Percentiles rank a stretch among this genome's conserved stretches.
These are phyloP conservation scores for Hippocampus guttulatus DNA, from an alignment of 2,113 vertebrate species.

Conservation along the genomic window DNA sequence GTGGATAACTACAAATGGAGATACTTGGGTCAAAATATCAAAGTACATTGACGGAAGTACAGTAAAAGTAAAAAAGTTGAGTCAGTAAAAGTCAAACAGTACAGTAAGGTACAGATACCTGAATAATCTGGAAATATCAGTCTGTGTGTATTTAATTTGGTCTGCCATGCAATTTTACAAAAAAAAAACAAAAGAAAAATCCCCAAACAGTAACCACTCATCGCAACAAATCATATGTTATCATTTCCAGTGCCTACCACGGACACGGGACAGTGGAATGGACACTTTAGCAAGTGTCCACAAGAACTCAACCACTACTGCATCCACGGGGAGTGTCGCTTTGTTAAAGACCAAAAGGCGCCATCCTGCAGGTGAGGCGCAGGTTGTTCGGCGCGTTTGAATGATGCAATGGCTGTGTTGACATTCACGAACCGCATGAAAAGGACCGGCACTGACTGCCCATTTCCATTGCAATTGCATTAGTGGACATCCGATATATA, in stretches of 20 bases:
- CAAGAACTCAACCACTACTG: conserved; percentile 74
- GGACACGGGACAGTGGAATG: conserved; percentile 51
- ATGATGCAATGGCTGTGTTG: background rate
- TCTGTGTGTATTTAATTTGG: too few species aligned
- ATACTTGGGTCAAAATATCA: too few species aligned
- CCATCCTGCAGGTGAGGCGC: conserved; percentile 74
- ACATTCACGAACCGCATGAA: too few species aligned
- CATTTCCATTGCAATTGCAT: too few species aligned
- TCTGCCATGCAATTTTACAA: background rate
- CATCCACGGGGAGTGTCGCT: conserved; percentile 79
- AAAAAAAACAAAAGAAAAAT: background rate
- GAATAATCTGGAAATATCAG: too few species aligned
- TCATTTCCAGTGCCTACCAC: conserved; percentile 29
- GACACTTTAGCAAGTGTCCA: conserved; percentile 79
- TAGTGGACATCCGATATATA: too few species aligned
- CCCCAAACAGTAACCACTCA: background rate
- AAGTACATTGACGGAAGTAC: too few species aligned
- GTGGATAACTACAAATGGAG: background rate
- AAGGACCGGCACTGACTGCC: too few species aligned
- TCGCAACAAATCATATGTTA: background rate
- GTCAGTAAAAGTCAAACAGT: too few species aligned
- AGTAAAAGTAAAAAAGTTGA: too few species aligned
- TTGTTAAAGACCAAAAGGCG: conserved; percentile 64
- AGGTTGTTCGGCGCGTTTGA: background rate
- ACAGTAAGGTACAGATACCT: too few species aligned